Base-by-base conservation (phyloP, 2,113 vertebrate species). In the Ceuthmochares aereus region DNA sequence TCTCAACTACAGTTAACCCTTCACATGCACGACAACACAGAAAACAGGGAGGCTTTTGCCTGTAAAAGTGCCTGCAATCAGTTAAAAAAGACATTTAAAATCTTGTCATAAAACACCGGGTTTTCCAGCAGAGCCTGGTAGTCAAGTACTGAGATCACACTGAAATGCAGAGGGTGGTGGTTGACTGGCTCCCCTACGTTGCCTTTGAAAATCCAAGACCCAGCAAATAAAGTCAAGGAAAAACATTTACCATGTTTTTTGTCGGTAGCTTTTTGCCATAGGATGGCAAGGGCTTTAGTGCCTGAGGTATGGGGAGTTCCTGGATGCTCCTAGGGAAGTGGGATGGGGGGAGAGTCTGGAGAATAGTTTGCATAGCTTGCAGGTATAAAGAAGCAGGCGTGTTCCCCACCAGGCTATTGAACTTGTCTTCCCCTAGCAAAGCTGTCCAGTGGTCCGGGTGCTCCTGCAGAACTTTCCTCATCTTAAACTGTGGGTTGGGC, bases 221-320 rank as follows among this genome's bases (percentile, higher is more conserved):
- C 49, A 77, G 26, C 0, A 0, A 82, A 88, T 87, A 94, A 94
- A 93, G 95, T 97, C 90, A 97, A 95, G 96, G 96, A 93, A 96
- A 97, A 95, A 58, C 79, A 95, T 97, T 97, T 97, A 97, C 97
- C 97, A 93, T 80, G 20, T 96, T 95, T 96, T 97, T 97, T 95
- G 95, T 89, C 2, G 80, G 90, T 89, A 93, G 96, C 88, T 97
- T 95, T 96, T 97, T 97, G 95, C 96, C 91, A 69, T 95, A 93
- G 37, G 92, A 95, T 43, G 98, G 97, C 51, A 98, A 87, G 5
- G 98, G 97, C 63, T 98, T 98, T 68, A 99, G 93, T 42, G 98
- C 98, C 76, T 98, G 96, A 45, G 99, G 99, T 94, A 99, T 99
- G 85, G 99, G 98, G 80, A 99, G 97, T 79, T 98, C 97, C 27